Base-by-base conservation (phyloP, 1,140 invertebrate genomes). In the Copidosoma floridanum region DNA sequence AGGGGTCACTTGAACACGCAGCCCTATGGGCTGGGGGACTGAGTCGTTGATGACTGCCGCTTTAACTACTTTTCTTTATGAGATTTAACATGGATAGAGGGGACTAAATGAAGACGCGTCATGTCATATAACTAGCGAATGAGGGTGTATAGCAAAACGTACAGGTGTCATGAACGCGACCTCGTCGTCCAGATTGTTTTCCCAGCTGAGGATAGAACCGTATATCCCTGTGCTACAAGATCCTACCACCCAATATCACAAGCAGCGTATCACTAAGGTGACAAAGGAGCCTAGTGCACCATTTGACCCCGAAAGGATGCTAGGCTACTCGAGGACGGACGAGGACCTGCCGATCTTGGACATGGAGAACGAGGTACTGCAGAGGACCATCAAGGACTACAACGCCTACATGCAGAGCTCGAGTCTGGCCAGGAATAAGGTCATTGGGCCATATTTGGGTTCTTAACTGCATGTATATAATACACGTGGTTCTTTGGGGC, bases 331-430 rank as follows among this genome's bases (percentile, higher is more conserved):
- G 23, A 65, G 68, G 12, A 73, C 73, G 2, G 71, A 68, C 12
- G 72, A 75, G 41, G 73, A 73, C 4, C 41, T 74, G 2, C 74
- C 74, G 10, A 74, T 74, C 12, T 44, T 75, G 18, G 74, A 74
- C 16, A 48, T 76, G 21, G 73, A 78, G 52, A 76, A 78, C 18
- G 70, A 78, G 24, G 70, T 79, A 4, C 65, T 77, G 6, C 70
- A 71, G 40, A 64, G 73, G 6, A 74, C 72, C 2, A 35, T 78
- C 24, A 69, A 76, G 62, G 73, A 75, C 44, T 77, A 77, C 64
- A 72, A 73, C 37, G 67, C 71, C 0, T 78, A 77, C 51, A n/a
- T 6, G 40, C 71, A 76, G 68, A 66, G 68, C 26, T 72, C 70
- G 3, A 70, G 65, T 38, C 27, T 37, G 0, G 38, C 26, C 63